These are phyloP conservation scores for Amiota mariae DNA, from an alignment of 2,888 invertebrate species.

Conservation along the genomic window DNA sequence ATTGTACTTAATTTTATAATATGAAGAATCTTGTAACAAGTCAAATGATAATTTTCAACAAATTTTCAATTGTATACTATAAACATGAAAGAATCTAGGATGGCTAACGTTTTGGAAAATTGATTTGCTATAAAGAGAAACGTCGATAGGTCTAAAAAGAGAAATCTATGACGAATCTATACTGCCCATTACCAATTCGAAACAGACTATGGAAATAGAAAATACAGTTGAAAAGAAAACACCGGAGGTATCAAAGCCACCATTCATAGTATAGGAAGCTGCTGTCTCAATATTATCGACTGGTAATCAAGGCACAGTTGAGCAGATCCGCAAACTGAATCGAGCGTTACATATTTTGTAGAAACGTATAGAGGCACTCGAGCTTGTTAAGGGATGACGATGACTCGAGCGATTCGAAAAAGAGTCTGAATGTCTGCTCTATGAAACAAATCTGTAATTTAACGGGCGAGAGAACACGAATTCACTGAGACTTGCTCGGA, in stretches of 20 bases:
- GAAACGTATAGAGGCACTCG: conserved; percentile 80
- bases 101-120: too few species aligned
- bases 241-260: background rate
- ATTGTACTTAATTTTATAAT: too few species aligned
- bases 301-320: conserved; percentile 74
- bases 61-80: too few species aligned
- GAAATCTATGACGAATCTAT: too few species aligned
- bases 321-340: conserved; percentile 76
- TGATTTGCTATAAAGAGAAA: too few species aligned
- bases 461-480: conserved; percentile 75
- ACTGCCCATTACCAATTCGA: background rate
- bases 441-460: conserved; percentile 80
- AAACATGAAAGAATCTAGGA: too few species aligned
- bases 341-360: conserved; percentile 79
- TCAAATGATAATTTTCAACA: too few species aligned
- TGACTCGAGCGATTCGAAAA: conserved; percentile 80
- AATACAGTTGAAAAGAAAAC: too few species aligned
- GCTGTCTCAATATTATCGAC: conserved; percentile 53
- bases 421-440: conserved; percentile 73
- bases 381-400: conserved; percentile 83
- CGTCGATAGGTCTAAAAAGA: too few species aligned
- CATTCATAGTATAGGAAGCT: conserved; percentile 28
- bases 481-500: conserved; percentile 69
- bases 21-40: too few species aligned
- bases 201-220: background rate